Evolutionary conservation across 2,888 invertebrate species (phyloP), one percentile per base, ranked within the genome.

Genomic region (Meta bourneti): DNA sequence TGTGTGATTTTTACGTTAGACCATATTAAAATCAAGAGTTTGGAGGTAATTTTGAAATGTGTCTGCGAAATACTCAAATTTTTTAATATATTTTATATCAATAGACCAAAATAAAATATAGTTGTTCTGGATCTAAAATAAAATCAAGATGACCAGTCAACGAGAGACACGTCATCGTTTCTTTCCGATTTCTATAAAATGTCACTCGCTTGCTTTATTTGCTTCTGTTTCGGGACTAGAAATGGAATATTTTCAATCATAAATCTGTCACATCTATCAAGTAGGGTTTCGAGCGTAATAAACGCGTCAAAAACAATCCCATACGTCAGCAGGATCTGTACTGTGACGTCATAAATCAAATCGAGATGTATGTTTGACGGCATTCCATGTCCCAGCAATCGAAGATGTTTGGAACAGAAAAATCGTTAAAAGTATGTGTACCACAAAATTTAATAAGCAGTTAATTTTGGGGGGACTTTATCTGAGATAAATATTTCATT

Each of bases 251-350:
- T 61, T 61, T 61, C 61, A 61, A 61, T 61, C 61, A 61, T 61
- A 74, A 83, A 74, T 83, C 7, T 54, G 72, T 13, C 83, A 51
- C 19, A 83, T 83, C 72, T 13, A 34, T 72, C 74, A 19, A 48
- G 16, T 19, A 4, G 34, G 52, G 61, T 54, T 72, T 74, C 51
- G n/a, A 16, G 34, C 51, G 83, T 72, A 83, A 83, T 83, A 83
- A 74, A 51, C 72, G 54, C 72, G 83, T 74, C 83, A 83, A 83
- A 83, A 34, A 72, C 74, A 83, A 8, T 48, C 34, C 79, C 34
- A 61, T 61, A 34, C 20, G 72, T 72, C 52, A 20, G 48, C 54
- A 16, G 13, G 51, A 16, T 72, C 11, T 16, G 16, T 16, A 61
- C 34, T 34, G 34, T 34, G 34, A 34, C 34, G 34, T 34, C 61